Base-by-base conservation (phyloP, 2,888 invertebrate genomes). In the Xylota segnis region DNA sequence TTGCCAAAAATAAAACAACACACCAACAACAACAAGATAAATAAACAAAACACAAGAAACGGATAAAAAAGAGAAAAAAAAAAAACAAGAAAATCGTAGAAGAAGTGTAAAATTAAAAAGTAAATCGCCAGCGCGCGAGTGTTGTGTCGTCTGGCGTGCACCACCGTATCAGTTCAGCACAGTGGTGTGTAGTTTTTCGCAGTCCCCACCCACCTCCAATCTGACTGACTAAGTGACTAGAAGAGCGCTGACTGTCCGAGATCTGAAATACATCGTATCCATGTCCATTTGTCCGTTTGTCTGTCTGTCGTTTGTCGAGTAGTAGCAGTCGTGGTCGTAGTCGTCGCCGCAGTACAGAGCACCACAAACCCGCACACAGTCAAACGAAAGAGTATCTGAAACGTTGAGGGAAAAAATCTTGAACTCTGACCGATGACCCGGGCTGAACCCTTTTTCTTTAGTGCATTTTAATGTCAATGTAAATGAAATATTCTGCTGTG, bases 341-440 rank as follows among this genome's bases (percentile, higher is more conserved):
- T 34, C 59, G 74, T 74, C 45, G 66, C 66, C 81, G 63, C 37
- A 37, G 32, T 29, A 58, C 50, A 45, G 23, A 23, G 23, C 23
- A 23, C 2, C 29, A 10, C 70, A 65, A n/a, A n/a, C n/a, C n/a
- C n/a, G n/a, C 52, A 74, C 66, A 75, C 27, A 47, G 10, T 37
- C 61, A 63, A 50, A 37, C 43, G 47, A 66, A 56, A 54, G 75
- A 71, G 66, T 72, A 63, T 77, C 58, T 72, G 58, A 56, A 66
- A 56, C 70, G 71, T 70, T 27, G 76, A 66, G 79, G 70, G 75
- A 84, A 84, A 87, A 86, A 88, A 89, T 90, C 90, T 90, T 92
- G 92, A 92, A 92, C 92, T 92, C 90, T 92, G 91, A 91, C 91
- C 91, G 89, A 89, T 91, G 91, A 92, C 91, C 92, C 79, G 81